Percentiles rank a stretch among this genome's conserved stretches.
Conservation (phyloP, 1,140 invertebrate genomes). For the Vollenhovia emeryi region DNA sequence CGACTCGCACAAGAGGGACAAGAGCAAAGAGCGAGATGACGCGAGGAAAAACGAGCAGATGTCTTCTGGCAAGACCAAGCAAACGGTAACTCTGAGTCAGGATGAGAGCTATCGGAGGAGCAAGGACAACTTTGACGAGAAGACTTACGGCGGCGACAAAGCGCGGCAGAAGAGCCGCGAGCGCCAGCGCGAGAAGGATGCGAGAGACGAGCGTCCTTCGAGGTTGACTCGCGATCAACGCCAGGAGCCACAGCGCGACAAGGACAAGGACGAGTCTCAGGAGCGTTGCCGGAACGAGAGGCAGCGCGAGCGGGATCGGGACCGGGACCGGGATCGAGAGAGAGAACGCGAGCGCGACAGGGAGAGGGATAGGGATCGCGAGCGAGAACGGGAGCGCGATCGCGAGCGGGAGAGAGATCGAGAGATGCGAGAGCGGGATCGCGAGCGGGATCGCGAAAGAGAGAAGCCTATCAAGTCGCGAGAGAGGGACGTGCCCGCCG, state of each 20-base stretch:
- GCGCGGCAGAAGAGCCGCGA: constrained; percentile 78
- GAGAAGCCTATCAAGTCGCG: constrained; percentile 64
- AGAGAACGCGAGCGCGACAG: constrained; percentile 68
- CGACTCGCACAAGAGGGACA: constrained; percentile 80
- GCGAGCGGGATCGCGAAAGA: constrained; percentile 74
- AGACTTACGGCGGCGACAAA: constrained; percentile 72
- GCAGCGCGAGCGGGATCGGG: constrained; percentile 71
- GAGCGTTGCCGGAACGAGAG: constrained; percentile 78
- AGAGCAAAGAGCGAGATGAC: constrained; percentile 81
- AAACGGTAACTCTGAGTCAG: constrained; percentile 71
- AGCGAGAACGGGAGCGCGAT: constrained; percentile 66
- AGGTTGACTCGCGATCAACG: constrained; percentile 79
- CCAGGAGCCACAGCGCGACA: constrained; percentile 76
- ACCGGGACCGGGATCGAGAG: constrained; percentile 68
- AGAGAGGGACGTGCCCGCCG: constrained; percentile 59
- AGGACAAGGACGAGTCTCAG: constrained; percentile 81
- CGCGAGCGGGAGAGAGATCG: constrained; percentile 63
- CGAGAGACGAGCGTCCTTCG: constrained; percentile 77
- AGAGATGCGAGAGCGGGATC: constrained; percentile 61
- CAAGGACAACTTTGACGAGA: constrained; percentile 75
- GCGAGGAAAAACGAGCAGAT: constrained; percentile 71
- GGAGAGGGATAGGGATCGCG: constrained; percentile 63
- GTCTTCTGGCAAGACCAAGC: constrained; percentile 63
- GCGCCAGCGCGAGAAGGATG: constrained; percentile 80
- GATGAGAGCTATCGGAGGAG: constrained; percentile 77